phyloP scores from a whole-genome alignment of 2,888 invertebrate species.

The Acanthopleura granulata region DNA sequence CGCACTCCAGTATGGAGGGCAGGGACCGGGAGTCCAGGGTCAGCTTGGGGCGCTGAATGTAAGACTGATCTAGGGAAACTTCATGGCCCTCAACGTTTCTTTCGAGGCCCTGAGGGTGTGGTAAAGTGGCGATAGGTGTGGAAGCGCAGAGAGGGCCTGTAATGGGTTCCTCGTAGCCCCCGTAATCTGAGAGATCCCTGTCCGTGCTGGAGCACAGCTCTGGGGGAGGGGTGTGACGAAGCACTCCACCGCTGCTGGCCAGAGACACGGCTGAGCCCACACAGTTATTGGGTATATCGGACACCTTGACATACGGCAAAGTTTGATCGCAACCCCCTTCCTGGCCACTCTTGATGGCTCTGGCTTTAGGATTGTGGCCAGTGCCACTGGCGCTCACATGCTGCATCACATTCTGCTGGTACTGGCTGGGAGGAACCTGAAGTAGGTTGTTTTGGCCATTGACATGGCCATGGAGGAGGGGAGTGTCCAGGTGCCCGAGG shows the following conservation, averaged over 20 bases:
- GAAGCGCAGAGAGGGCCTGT: not conserved
- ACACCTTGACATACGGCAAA: not conserved
- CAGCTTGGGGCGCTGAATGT: not conserved
- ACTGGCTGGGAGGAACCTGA: not conserved
- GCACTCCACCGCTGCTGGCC: conserved; percentile 9
- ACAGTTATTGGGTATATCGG: not conserved
- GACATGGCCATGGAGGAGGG: not conserved
- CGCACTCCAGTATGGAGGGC: conserved; percentile 11
- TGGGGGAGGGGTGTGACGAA: not conserved
- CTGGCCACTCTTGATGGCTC: not conserved
- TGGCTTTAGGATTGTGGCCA: not conserved
- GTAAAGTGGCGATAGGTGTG: not conserved
- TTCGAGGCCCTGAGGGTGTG: not conserved
- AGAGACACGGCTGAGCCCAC: conserved; percentile 4
- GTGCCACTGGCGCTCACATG: not conserved
- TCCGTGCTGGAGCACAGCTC: not conserved
- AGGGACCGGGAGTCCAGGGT: not conserved
- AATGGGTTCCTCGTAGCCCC: conserved; percentile 1
- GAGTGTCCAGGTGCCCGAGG: not conserved
- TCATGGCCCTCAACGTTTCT: not conserved
- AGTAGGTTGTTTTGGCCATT: not conserved
- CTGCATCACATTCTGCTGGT: not conserved
- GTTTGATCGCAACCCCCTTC: not conserved
- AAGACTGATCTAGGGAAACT: not conserved
- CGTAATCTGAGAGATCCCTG: not conserved